A percentile compares a stretch with the other conserved stretches of the same genome.
Evolutionary conservation across 2,113 vertebrate species (phyloP).

Genomic region (cat (Felis catus)): F.catus_Fca126_mat1.0 CM031413.1:139756501-139757000

Average conservation of each 20-base stretch:
- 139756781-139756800: not conserved
- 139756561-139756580: not conserved
- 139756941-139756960: not conserved
- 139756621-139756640: not conserved
- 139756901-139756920: not conserved
- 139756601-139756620: not conserved
- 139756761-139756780: not conserved
- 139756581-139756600: not conserved
- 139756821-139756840: conserved; percentile 36
- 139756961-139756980: not conserved
- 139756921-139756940: not conserved
- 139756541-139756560: not conserved
- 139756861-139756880: not conserved
- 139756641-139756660: not conserved
- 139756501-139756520: not conserved
- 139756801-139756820: not conserved
- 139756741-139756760: not conserved
- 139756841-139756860: not conserved
- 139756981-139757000: not conserved
- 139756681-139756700: not conserved
- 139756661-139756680: not conserved
- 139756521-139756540: not conserved
- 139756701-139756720: not conserved
- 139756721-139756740: not conserved
- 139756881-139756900: not conserved